Evolutionary conservation across 2,888 invertebrate genomes (phyloP).

Genomic region (Hermodice carunculata): DNA sequence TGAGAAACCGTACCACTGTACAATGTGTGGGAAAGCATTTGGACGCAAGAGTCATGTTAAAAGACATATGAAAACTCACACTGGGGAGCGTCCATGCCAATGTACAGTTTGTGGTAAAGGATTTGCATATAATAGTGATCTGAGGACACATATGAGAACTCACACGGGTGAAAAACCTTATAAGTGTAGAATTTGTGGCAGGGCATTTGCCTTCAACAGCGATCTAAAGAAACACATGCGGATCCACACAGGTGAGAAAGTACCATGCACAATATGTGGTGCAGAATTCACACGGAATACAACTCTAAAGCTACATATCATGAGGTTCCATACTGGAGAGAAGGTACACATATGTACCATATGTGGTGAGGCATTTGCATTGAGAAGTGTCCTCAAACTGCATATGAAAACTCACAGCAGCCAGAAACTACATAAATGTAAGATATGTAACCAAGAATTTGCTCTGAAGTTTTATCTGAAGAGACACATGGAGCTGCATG

Average conservation of each 20-base stretch:
- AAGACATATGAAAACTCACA: conserved; percentile 6
- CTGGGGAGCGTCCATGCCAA: conserved; percentile 3
- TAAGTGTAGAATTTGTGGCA: conserved; percentile 4
- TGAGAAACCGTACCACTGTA: conserved; percentile 10
- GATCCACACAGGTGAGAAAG: conserved; percentile 9
- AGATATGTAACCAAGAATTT: conserved; percentile 4
- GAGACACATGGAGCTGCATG: conserved; percentile 3
- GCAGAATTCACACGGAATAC: conserved; percentile 4
- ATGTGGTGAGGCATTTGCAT: conserved; percentile 1
- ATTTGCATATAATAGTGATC: conserved; percentile 12
- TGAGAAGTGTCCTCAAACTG: conserved; percentile 3
- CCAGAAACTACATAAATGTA: conserved; percentile 7
- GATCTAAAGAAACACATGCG: conserved; percentile 10
- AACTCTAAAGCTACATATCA: conserved; percentile 7
- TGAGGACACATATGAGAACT: conserved; percentile 9
- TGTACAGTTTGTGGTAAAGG: conserved; percentile 8
- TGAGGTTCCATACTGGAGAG: conserved; percentile 9
- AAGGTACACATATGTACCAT: conserved; percentile 1
- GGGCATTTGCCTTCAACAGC: background rate
- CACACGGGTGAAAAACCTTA: conserved; percentile 14
- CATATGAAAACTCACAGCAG: conserved; percentile 10
- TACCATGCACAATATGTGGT: conserved; percentile 10
- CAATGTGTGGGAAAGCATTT: conserved; percentile 6
- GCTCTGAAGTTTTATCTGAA: conserved; percentile 1
- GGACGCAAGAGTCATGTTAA: conserved; percentile 1